phyloP scores from a whole-genome alignment of 2,113 vertebrate genomes.

The Rhinichthys klamathensis region DNA sequence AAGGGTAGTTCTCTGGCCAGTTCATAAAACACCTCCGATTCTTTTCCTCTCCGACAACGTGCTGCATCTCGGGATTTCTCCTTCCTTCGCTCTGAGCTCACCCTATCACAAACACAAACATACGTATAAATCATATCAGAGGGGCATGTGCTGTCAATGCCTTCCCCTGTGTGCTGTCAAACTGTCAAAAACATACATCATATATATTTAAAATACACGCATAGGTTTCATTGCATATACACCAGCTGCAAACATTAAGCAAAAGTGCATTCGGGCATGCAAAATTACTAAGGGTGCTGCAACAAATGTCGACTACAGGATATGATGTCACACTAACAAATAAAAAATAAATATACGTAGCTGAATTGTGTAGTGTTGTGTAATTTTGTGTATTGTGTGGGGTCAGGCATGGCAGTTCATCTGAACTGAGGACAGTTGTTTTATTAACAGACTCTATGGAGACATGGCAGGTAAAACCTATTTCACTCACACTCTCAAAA shows the following conservation, averaged over 20 bases:
- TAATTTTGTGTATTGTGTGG: background rate
- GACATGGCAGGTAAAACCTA: conserved; percentile 24
- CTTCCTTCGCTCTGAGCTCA: conserved; percentile 93
- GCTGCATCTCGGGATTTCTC: conserved; percentile 97
- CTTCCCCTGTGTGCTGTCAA: background rate
- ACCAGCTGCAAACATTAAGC: background rate
- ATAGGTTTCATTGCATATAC: background rate
- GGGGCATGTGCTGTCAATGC: background rate
- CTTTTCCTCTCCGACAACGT: conserved; percentile 90
- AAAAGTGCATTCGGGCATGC: background rate
- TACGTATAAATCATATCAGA: background rate
- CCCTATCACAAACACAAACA: conserved; percentile 54
- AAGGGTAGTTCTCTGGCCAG: conserved; percentile 93
- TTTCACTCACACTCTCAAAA: conserved; percentile 1
- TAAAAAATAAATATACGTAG: background rate
- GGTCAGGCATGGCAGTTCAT: background rate
- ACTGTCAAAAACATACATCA: conserved; percentile 3
- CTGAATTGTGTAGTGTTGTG: background rate
- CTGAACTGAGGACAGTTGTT: background rate
- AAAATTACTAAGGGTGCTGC: background rate
- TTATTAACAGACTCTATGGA: conserved; percentile 7
- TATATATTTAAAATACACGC: background rate
- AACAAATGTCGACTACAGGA: background rate
- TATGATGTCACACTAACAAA: background rate
- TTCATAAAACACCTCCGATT: conserved; percentile 95